Evolutionary conservation across 2,888 invertebrate species (phyloP).

Genomic region (Pristionchus entomophagus): DNA sequence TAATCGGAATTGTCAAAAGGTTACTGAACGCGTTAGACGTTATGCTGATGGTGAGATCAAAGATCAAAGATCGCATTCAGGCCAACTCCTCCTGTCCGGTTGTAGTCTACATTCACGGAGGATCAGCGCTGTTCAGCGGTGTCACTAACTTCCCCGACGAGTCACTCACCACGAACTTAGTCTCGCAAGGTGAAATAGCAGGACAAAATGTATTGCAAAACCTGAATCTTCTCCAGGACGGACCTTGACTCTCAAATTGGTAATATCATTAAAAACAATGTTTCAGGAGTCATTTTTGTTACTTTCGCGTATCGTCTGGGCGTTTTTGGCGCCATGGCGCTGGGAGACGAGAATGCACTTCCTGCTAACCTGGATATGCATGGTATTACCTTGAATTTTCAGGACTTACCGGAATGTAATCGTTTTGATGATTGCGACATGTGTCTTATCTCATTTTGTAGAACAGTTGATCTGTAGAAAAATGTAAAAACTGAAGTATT

Average conservation of each 20-base stretch:
- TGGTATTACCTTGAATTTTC: background rate
- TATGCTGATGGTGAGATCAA: no score
- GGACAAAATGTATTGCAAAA: no score
- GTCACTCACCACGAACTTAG: background rate
- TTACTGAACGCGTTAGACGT: no score
- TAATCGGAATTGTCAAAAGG: background rate
- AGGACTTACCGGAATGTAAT: background rate
- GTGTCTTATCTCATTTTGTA: no score
- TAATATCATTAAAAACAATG: no score
- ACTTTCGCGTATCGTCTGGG: slow-evolving; percentile 2
- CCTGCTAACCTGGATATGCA: slow-evolving; percentile 39
- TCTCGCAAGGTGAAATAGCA: background rate
- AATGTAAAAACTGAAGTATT: no score
- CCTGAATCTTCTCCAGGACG: no score
- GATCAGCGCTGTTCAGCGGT: background rate
- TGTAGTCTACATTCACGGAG: slow-evolving; percentile 14
- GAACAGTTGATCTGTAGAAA: no score
- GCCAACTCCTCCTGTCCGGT: slow-evolving; percentile 9
- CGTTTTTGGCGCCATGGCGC: slow-evolving; percentile 9
- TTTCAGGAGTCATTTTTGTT: background rate
- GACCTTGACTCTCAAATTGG: no score
- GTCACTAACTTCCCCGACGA: slow-evolving; percentile 6
- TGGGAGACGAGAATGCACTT: slow-evolving; percentile 44
- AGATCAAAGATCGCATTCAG: background rate
- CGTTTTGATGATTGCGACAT: no score